Base-by-base conservation (phyloP, 2,113 vertebrate genomes). In the Neotragus moschatus region DNA sequence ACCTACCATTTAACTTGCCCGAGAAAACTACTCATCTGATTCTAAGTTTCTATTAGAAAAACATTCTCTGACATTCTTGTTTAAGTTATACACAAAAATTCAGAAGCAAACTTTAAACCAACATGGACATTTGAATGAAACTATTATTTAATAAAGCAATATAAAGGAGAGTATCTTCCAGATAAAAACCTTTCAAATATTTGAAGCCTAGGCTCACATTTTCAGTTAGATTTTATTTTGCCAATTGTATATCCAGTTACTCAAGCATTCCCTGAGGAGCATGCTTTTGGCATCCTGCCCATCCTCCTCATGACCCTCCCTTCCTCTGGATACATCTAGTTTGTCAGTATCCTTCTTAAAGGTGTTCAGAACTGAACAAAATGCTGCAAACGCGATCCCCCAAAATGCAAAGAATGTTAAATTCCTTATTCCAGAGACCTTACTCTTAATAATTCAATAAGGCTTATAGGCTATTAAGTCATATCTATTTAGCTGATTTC, bases 361-460 rank as follows among this genome's bases (percentile, higher is more conserved):
- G 90, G n/a, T 53, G n/a, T 79, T 84, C 30, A 81, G 43, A 97
- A 87, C 45, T 84, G 30, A 95, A 87, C 19, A 95, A 94, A 96
- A 51, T 60, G 77, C 51, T 85, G 19, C 13, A 88, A 91, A 88
- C n/a, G 12, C 45, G 19, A 96, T 36, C 60, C 3, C 15, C 49
- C 85, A 28, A 47, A 85, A 97, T 82, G 43, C 47, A 86, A 58
- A 90, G 47, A 96, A 94, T 88, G 43, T 93, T 86, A 36, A 96
- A 56, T 91, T 77, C 36, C 75, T 91, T 89, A 89, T 45, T 93
- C n/a, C 39, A 94, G 39, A 94, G 28, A 88, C 2, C 9, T 93
- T 82, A 91, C 5, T 82, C 33, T 88, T 88, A 82, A 53, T 88
- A 95, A 97, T 55, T 43, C 93, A 82, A 43, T 33, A 88, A 28